Evolutionary conservation across 2,888 invertebrate species (phyloP).

Genomic region (Tortricodes alternella): DNA sequence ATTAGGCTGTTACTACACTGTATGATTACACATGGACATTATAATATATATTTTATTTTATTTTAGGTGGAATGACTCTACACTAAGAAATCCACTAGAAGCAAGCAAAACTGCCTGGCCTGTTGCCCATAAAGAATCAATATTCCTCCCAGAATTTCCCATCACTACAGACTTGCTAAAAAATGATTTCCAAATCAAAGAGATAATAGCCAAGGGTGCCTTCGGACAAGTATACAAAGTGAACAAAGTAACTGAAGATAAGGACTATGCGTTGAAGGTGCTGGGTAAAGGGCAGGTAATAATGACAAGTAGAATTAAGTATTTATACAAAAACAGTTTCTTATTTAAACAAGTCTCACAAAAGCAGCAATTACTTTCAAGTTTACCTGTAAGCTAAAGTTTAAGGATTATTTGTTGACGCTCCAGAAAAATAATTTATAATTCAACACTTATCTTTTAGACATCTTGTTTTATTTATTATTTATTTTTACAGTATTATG

Average conservation of each 20-base stretch:
- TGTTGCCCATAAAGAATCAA: slow-evolving; percentile 90
- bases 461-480: too few relatives aligned
- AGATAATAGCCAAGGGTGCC: slow-evolving; percentile 93
- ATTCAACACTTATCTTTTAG: too few relatives aligned
- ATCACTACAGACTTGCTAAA: slow-evolving; percentile 83
- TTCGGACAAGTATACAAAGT: slow-evolving; percentile 96
- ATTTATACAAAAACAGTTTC: too few relatives aligned
- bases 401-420: too few relatives aligned
- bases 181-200: slow-evolving; percentile 85
- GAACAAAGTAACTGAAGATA: slow-evolving; percentile 83
- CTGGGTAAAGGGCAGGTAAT: slow-evolving; percentile 89
- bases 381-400: too few relatives aligned
- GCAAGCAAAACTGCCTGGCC: slow-evolving; percentile 91
- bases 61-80: slow-evolving; percentile 86
- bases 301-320: slow-evolving; percentile 36
- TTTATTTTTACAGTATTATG: too few relatives aligned
- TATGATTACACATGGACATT: neutral
- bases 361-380: too few relatives aligned
- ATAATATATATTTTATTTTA: neutral
- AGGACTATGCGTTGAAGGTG: slow-evolving; percentile 93
- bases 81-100: slow-evolving; percentile 81
- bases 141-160: slow-evolving; percentile 95
- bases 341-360: too few relatives aligned
- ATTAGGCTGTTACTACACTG: neutral
- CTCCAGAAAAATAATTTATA: too few relatives aligned